Evolutionary conservation across 2,888 invertebrate genomes (phyloP), one percentile per base, ranked within the genome.

Genomic region (Psylliodes chrysocephalus): DNA sequence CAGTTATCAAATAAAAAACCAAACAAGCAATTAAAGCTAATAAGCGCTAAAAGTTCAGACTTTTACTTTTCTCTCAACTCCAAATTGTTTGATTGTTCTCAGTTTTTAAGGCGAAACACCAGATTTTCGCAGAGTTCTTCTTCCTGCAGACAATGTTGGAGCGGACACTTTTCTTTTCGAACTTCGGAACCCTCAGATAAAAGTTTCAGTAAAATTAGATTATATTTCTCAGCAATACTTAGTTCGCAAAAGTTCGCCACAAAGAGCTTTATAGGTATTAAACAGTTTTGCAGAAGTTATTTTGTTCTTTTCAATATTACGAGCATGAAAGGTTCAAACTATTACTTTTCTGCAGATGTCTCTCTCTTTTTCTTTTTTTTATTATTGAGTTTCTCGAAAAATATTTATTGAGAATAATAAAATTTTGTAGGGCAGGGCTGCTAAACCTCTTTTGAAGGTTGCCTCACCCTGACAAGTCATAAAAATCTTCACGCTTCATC

Each of bases 211-310:
- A 54, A 62, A 64, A 67, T 67, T 67, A 64, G 64, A 67, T 67
- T 67, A 64, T 64, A 62, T 64, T 62, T 60, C 55, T 57, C 67
- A 62, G 64, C 60, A 62, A 59, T 60, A 61, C 60, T 60, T 54
- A 57, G 64, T 62, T 67, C 59, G 35, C 25, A 30, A 64, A 64
- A 67, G 55, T 67, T 64, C 42, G 15, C 51, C 62, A 55, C 59
- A 56, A 62, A 62, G 61, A 67, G 51, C 55, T 64, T 64, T 62
- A 67, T 61, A 57, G 57, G 64, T 67, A 64, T 64, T 62, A 62
- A 64, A 64, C 60, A 55, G 53, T 66, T 66, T 53, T 63, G 52
- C 52, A 19, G 73, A 75, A 60, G 71, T 75, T 74, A 72, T 59
- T 49, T 49, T 40, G 25, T 51, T 40, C 17, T 19, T 49, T 30